Conservation (phyloP, 92 coral and sea anemone species). For the Parazoanthus atlanticus region DNA sequence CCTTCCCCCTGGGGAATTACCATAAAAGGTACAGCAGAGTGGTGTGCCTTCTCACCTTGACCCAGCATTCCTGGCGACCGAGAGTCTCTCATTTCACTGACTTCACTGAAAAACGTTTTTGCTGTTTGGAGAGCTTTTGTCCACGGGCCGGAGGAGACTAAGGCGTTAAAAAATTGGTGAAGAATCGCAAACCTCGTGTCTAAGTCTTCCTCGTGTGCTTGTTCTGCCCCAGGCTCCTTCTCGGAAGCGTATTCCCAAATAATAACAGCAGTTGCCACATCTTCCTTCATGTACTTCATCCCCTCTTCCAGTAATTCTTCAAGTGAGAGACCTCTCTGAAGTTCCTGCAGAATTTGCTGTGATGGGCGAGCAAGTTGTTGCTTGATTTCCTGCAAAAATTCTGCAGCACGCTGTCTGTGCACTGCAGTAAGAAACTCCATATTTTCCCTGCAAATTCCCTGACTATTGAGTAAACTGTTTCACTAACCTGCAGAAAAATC, state of each 20-base stretch:
- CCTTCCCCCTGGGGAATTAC: no score
- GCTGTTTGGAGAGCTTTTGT: slow-evolving; percentile 48
- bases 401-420: slow-evolving; percentile 7
- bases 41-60: slow-evolving; percentile 4
- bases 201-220: background rate
- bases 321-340: background rate
- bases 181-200: slow-evolving; percentile 26
- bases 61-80: background rate
- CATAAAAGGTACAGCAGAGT: no score
- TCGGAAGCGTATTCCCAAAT: slow-evolving; percentile 51
- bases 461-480: background rate
- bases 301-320: background rate
- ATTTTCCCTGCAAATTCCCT: background rate
- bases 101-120: slow-evolving; percentile 36
- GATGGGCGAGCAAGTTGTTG: slow-evolving; percentile 15
- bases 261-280: slow-evolving; percentile 46
- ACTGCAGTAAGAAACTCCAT: slow-evolving; percentile 35
- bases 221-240: background rate
- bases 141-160: slow-evolving; percentile 57
- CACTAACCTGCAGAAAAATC: background rate
- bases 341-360: slow-evolving; percentile 29
- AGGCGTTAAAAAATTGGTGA: slow-evolving; percentile 46
- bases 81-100: background rate
- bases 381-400: slow-evolving; percentile 8
- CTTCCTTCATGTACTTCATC: slow-evolving; percentile 24